These are phyloP conservation scores for Acleris cristana DNA, from an alignment of 2,888 invertebrate genomes.

Conservation along the genomic window DNA sequence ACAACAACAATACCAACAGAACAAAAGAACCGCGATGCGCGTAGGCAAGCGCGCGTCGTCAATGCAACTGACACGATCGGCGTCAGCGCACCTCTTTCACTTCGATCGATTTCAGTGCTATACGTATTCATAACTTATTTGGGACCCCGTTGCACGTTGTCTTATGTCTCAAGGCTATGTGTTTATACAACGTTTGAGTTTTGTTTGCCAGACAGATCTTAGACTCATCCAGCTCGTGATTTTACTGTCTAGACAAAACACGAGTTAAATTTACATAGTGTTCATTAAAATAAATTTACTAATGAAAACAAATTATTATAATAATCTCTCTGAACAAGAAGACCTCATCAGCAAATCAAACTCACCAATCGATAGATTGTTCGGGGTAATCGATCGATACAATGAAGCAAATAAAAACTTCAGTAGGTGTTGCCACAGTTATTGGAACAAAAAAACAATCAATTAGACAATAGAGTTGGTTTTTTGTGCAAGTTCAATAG, in stretches of 20 bases:
- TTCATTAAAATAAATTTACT: too few species aligned
- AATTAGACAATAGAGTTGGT: conserved; percentile 26
- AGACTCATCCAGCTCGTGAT: too few species aligned
- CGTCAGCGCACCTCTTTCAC: conserved; percentile 73
- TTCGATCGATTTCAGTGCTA: conserved; percentile 55
- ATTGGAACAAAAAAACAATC: conserved; percentile 13
- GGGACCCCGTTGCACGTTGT: conserved; percentile 13
- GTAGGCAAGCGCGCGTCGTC: conserved; percentile 63
- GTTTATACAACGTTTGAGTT: too few species aligned
- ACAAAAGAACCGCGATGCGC: conserved; percentile 56
- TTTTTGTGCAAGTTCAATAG: conserved; percentile 30
- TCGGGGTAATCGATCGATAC: conserved; percentile 4
- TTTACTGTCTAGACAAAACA: too few species aligned
- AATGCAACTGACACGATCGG: conserved; percentile 63
- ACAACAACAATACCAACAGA: conserved; percentile 42
- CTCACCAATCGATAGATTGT: background rate
- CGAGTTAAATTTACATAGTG: background rate
- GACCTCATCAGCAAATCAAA: background rate
- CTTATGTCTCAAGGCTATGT: too few species aligned
- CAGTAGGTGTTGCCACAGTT: conserved; percentile 20
- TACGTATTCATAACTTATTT: conserved; percentile 41
- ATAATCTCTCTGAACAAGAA: background rate
- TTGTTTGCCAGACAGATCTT: too few species aligned
- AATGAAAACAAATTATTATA: too few species aligned
- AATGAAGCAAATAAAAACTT: conserved; percentile 27